Evolutionary conservation across 2,797 vertebrate species (phyloP).

Genomic region (Sphenopsis melanotis): DNA sequence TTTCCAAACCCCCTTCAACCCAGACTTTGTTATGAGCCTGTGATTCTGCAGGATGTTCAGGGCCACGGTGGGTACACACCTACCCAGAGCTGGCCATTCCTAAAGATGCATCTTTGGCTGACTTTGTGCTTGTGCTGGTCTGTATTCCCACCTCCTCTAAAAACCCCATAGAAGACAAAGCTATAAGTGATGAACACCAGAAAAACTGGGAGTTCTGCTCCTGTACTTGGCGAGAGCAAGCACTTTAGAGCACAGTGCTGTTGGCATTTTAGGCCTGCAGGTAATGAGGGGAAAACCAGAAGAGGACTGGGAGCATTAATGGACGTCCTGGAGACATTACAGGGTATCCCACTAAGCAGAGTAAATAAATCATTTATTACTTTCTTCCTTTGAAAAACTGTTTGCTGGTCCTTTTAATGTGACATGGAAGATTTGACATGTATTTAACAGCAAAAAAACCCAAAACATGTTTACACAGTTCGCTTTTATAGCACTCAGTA

Average conservation of each 20-base stretch:
- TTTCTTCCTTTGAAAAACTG: neutral
- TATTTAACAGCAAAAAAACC: neutral
- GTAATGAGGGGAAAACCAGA: neutral
- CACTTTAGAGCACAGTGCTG: neutral
- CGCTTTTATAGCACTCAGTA: neutral
- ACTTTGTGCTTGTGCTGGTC: neutral
- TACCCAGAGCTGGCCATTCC: neutral
- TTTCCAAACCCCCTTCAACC: neutral
- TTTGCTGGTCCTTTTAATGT: neutral
- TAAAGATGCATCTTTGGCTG: neutral
- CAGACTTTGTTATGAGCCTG: neutral
- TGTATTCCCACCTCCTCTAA: neutral
- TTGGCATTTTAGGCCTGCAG: neutral
- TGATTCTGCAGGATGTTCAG: neutral
- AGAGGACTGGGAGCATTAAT: neutral
- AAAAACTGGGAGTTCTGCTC: neutral
- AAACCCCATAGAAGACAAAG: neutral
- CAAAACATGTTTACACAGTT: rapidly evolving
- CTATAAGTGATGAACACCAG: neutral
- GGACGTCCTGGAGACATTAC: neutral
- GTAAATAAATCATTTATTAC: neutral
- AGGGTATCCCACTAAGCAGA: neutral
- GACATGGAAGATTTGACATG: neutral
- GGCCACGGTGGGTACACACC: rapidly evolving
- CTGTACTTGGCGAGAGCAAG: neutral